Conservation (phyloP, 2,888 invertebrate species). For the Amitus sp. region DNA sequence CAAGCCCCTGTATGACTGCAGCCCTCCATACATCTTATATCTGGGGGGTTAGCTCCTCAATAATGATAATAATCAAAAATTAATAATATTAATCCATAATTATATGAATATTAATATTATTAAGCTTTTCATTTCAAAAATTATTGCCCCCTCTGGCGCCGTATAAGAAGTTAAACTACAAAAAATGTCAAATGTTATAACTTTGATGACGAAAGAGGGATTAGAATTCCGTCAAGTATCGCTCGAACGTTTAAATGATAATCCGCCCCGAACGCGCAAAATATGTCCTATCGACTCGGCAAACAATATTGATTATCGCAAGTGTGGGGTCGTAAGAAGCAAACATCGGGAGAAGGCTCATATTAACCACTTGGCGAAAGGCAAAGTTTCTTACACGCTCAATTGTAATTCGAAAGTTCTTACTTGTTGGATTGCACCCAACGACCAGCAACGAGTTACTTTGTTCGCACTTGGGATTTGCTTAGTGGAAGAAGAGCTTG, state of each 20-base stretch:
- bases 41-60: too few species aligned
- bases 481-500: conserved; percentile 24
- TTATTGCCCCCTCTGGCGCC: too few species aligned
- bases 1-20: too few species aligned
- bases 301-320: conserved; percentile 34
- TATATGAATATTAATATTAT: too few species aligned
- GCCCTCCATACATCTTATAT: too few species aligned
- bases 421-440: conserved; percentile 16
- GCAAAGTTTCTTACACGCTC: conserved; percentile 26
- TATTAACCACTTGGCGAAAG: conserved; percentile 26
- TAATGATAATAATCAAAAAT: too few species aligned
- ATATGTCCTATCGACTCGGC: conserved; percentile 33
- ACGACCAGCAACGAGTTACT: conserved; percentile 26
- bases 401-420: conserved; percentile 29
- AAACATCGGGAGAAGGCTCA: conserved; percentile 22
- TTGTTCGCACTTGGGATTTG: conserved; percentile 23
- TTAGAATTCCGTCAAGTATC: too few species aligned
- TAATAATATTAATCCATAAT: too few species aligned
- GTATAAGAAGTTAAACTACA: too few species aligned
- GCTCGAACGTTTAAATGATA: neutral
- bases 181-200: too few species aligned
- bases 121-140: too few species aligned
- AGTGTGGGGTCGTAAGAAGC: conserved; percentile 20
- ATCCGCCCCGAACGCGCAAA: conserved; percentile 12
- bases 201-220: too few species aligned